These are phyloP conservation scores for Sparidentex hasta DNA, from an alignment of 2,797 vertebrate genomes.

Conservation along the genomic window DNA sequence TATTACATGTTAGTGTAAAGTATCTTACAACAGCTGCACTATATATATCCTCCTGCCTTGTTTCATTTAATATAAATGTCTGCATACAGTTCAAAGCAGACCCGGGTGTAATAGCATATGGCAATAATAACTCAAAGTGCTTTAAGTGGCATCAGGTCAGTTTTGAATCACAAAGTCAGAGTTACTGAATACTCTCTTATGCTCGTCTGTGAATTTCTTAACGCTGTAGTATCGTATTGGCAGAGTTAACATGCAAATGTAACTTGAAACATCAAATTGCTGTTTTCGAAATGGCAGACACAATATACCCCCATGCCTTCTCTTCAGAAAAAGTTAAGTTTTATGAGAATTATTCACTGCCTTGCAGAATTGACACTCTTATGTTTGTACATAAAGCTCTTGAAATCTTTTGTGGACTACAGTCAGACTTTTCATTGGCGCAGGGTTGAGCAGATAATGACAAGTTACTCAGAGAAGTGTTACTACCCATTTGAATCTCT, in stretches of 20 bases:
- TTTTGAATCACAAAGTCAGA: background rate
- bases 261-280: background rate
- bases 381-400: background rate
- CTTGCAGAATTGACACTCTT: background rate
- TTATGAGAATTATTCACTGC: background rate
- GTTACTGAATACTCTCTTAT: background rate
- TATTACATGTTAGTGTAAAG: constrained; percentile 15
- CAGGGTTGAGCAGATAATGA: background rate
- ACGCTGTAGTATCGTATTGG: background rate
- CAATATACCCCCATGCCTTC: background rate
- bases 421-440: no score
- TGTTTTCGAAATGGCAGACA: background rate
- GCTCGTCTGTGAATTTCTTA: background rate
- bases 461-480: background rate
- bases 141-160: background rate
- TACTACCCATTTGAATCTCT: background rate
- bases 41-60: background rate
- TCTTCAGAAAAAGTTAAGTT: background rate
- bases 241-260: background rate
- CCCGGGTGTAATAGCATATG: background rate
- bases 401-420: no score
- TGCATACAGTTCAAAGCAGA: background rate
- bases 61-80: background rate
- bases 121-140: constrained; percentile 13
- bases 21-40: constrained; percentile 6